Evolutionary conservation across 2,797 vertebrate species (phyloP).

Genomic region (Pogoniulus pusillus): DNA sequence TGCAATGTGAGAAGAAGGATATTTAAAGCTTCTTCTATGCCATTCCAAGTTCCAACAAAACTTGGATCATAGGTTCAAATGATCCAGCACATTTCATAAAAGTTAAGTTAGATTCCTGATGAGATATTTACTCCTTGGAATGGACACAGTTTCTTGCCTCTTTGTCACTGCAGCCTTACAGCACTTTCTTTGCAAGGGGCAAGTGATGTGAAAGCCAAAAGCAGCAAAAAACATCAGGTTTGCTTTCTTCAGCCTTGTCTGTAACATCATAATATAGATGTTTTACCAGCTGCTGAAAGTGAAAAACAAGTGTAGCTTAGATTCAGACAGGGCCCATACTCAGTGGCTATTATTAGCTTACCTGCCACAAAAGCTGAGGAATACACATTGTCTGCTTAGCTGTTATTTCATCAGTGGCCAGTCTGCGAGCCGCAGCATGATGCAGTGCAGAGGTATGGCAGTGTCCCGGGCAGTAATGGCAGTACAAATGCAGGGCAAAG

Average conservation of each 20-base stretch:
- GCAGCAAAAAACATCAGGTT: not conserved
- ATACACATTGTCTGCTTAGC: not conserved
- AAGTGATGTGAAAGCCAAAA: not conserved
- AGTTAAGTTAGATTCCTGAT: not conserved
- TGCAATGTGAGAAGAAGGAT: not conserved
- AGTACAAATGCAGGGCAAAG: not conserved
- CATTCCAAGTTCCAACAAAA: not conserved
- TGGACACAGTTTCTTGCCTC: not conserved
- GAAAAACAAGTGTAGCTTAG: not conserved
- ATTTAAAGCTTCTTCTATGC: not conserved
- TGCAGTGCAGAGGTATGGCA: not conserved
- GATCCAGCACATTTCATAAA: not conserved
- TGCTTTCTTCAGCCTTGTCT: not conserved
- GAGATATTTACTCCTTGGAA: not conserved
- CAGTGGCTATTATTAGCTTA: not conserved
- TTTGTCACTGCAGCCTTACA: not conserved
- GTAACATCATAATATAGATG: not conserved
- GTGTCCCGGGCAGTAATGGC: not conserved
- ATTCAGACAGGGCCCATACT: not conserved
- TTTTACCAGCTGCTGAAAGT: not conserved
- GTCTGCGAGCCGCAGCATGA: not conserved
- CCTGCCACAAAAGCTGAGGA: not conserved
- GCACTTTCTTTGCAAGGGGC: not conserved
- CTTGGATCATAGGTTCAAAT: not conserved
- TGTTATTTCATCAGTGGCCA: not conserved